These are phyloP conservation scores for Apotomis betuletana DNA, from an alignment of 2,888 invertebrate genomes.

Conservation along the genomic window DNA sequence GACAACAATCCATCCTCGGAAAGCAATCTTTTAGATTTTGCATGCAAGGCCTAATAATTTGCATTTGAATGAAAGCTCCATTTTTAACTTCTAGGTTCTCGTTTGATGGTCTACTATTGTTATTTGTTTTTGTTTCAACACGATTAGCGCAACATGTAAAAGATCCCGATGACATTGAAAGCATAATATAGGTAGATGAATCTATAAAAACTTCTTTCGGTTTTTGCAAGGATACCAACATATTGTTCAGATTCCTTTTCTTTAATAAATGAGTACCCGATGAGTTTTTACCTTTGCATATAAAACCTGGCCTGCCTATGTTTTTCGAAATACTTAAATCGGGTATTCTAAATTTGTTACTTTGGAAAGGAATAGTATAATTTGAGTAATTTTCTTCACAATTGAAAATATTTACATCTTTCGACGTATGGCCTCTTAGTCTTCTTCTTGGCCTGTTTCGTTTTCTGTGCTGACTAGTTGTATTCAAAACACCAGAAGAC, in stretches of 20 bases:
- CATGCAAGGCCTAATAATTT: not conserved
- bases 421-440: not conserved
- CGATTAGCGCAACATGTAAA: slow-evolving; percentile 55
- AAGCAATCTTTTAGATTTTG: slow-evolving; percentile 24
- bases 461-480: not conserved
- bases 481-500: slow-evolving; percentile 36
- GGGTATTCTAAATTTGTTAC: slow-evolving; percentile 62
- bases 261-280: slow-evolving; percentile 44
- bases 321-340: slow-evolving; percentile 71
- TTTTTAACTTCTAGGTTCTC: slow-evolving; percentile 39
- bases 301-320: slow-evolving; percentile 36
- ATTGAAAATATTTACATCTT: not conserved
- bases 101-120: slow-evolving; percentile 37
- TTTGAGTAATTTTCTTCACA: slow-evolving; percentile 48
- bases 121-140: slow-evolving; percentile 45
- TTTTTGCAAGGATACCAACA: slow-evolving; percentile 49
- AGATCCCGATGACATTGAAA: slow-evolving; percentile 61
- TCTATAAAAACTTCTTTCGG: slow-evolving; percentile 49
- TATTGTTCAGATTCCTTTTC: slow-evolving; percentile 51
- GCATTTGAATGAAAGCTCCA: slow-evolving; percentile 7
- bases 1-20: slow-evolving; percentile 43
- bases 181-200: slow-evolving; percentile 59
- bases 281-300: slow-evolving; percentile 40
- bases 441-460: not conserved
- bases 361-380: slow-evolving; percentile 56